Percentiles rank a stretch among this genome's conserved stretches.
These are phyloP conservation scores for Listrodromus nycthemerus DNA, from an alignment of 2,888 invertebrate genomes.

Conservation along the genomic window DNA sequence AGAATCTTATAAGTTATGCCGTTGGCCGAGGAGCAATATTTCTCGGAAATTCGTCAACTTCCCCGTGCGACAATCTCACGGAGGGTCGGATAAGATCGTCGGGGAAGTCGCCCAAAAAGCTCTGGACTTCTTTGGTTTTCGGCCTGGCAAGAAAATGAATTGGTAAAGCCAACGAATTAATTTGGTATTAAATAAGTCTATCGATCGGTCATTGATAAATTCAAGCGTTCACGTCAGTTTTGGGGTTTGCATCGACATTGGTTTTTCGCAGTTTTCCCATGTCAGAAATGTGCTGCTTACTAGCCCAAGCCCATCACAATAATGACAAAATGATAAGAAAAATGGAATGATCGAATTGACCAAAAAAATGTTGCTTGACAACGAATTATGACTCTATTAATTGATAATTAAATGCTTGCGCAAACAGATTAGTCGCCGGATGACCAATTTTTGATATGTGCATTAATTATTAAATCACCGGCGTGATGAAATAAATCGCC, in stretches of 20 bases:
- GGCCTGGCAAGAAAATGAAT: not conserved
- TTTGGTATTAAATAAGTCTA: not conserved
- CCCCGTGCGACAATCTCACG: slow-evolving; percentile 4
- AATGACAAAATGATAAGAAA: too few relatives aligned
- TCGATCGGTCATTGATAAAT: too few relatives aligned
- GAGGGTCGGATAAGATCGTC: not conserved
- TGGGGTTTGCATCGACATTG: too few relatives aligned
- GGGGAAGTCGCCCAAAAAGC: not conserved
- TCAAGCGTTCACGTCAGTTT: too few relatives aligned
- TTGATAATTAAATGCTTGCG: too few relatives aligned
- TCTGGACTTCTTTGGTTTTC: too few relatives aligned
- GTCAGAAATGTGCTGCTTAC: too few relatives aligned
- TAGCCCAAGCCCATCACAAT: too few relatives aligned
- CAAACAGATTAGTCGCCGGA: too few relatives aligned
- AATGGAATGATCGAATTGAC: too few relatives aligned
- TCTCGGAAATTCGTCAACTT: slow-evolving; percentile 22
- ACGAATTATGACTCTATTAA: not conserved
- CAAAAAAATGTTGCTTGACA: not conserved
- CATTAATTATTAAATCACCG: not conserved
- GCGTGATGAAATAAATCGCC: not conserved
- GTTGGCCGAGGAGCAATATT: slow-evolving; percentile 17
- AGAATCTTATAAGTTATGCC: slow-evolving; percentile 52
- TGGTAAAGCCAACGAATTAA: not conserved
- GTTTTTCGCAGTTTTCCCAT: too few relatives aligned
- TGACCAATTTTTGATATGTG: not conserved